Evolutionary conservation across 2,888 invertebrate species (phyloP), one percentile per base, ranked within the genome.

Genomic region (Muscina levida): DNA sequence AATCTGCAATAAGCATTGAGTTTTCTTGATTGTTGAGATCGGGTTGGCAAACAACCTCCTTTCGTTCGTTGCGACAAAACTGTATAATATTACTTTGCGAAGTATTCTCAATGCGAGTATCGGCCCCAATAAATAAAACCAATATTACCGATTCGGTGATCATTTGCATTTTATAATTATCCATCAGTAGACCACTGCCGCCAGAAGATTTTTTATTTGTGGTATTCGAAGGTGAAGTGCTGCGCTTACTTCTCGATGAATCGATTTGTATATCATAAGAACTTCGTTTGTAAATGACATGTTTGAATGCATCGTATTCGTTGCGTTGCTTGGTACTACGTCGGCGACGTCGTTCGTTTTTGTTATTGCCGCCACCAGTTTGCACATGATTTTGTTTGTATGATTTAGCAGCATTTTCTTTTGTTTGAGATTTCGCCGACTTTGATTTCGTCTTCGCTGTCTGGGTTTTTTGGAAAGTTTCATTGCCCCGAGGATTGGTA

Each of bases 31-130:
- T 93, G 79, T 93, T 92, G 42, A 95, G 89, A 89, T 94, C 94
- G 0, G 96, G 96, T 85, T 96, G 96, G 86, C 96, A 96, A 10
- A 91, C 87, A 1, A 89, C 73, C 11, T 83, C 83, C 48, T 84
- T 87, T 37, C 85, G 87, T 24, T 89, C 87, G 37, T 84, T 88
- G 4, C 88, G 88, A 90, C 96, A 96, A 82, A 96, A 92, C 87
- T 96, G 95, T 1, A 93, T 92, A 62, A 96, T 93, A 84, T 95
- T 94, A n/a, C 93, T 94, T 86, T 95, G 94, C 86, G 95, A 95
- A 0, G 95, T 94, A 88, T 96, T 95, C 65, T 95, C 95, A 84
- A 94, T 94, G 85, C 94, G 94, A 0, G 94, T 93, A 86, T 94
- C 93, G 8, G 93, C 92, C 77, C 94, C 93, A 87, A 95, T 95